These are phyloP conservation scores for Venturia canescens DNA, from an alignment of 1,140 invertebrate species.

Conservation along the genomic window DNA sequence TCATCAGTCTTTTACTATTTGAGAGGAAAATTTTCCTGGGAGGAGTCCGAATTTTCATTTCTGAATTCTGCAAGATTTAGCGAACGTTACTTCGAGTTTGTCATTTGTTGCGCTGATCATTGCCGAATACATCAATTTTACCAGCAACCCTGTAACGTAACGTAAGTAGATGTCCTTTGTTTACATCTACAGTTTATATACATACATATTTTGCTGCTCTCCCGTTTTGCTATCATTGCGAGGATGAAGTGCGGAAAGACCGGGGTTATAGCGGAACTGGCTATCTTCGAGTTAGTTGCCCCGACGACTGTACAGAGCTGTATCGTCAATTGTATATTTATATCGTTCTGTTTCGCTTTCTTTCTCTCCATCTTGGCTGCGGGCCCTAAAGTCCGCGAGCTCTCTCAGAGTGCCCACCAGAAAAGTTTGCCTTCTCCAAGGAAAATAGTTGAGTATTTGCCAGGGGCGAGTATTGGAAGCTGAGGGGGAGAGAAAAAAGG, in stretches of 20 bases:
- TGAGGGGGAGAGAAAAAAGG: constrained; percentile 21
- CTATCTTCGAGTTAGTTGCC: constrained; percentile 45
- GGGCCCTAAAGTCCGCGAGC: constrained; percentile 21
- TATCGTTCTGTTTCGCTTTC: background rate
- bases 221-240: constrained; percentile 42
- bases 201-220: constrained; percentile 24
- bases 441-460: constrained; percentile 54
- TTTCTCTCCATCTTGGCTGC: constrained; percentile 30
- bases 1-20: no score
- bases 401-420: constrained; percentile 6
- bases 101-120: no score
- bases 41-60: no score
- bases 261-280: constrained; percentile 44
- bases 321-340: background rate
- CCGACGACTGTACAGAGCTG: constrained; percentile 25
- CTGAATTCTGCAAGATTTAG: no score
- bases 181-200: no score
- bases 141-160: no score
- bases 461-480: constrained; percentile 48
- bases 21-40: no score
- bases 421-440: constrained; percentile 45
- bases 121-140: no score
- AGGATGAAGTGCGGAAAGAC: constrained; percentile 45
- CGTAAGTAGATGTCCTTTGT: no score
- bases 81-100: no score